phyloP scores from a whole-genome alignment of 2,797 vertebrate genomes.

The Onychomys arenicola region DNA sequence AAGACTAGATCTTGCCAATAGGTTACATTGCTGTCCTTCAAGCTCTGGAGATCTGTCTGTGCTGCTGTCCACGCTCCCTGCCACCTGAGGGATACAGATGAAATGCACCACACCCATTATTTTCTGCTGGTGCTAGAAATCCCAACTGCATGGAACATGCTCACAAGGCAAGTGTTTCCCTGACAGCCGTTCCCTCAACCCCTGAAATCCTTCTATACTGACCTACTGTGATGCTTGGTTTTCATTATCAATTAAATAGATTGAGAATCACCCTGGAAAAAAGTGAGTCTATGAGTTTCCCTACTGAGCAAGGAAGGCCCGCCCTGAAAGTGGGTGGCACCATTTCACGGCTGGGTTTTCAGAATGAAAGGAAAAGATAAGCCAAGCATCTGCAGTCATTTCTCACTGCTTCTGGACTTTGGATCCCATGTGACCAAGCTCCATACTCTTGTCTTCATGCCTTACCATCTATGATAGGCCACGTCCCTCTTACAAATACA shows the following conservation, averaged over 20 bases:
- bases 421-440: neutral
- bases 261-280: neutral
- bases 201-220: neutral
- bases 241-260: neutral
- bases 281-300: neutral
- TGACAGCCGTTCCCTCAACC: neutral
- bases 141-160: too few species aligned
- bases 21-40: neutral
- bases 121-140: neutral
- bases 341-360: neutral
- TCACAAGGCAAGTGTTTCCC: neutral
- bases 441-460: accelerated
- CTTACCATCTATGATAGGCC: too few species aligned
- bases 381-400: too few species aligned
- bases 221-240: neutral
- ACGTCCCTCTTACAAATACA: neutral
- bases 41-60: neutral
- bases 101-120: neutral
- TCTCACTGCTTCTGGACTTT: neutral
- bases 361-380: neutral
- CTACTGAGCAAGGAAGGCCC: neutral
- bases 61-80: neutral
- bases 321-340: neutral
- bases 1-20: neutral
- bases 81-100: neutral